A percentile compares a stretch with the other conserved stretches of the same genome.
These are phyloP conservation scores for Siderastrea siderea DNA, from an alignment of 92 coral and sea anemone genomes.

Conservation along the genomic window DNA sequence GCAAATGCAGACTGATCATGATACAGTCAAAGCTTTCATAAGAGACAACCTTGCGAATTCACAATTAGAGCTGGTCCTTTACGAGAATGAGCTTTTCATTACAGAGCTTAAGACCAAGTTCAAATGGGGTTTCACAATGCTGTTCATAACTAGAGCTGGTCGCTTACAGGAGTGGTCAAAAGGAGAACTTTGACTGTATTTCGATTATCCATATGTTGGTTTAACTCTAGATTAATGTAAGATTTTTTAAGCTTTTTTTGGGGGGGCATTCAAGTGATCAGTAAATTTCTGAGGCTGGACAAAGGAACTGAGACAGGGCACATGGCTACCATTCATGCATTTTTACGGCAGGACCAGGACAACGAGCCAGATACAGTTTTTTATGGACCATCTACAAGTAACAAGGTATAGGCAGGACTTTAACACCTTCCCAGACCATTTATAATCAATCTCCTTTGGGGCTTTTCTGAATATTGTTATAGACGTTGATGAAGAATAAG, in stretches of 20 bases:
- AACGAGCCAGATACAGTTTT: conserved; percentile 73
- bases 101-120: too few species aligned
- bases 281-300: conserved; percentile 75
- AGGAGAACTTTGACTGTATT: too few species aligned
- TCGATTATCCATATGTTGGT: too few species aligned
- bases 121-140: too few species aligned
- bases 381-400: conserved; percentile 77
- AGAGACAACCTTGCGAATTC: too few species aligned
- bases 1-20: too few species aligned
- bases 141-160: too few species aligned
- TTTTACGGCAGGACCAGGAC: conserved; percentile 57
- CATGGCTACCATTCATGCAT: conserved; percentile 82
- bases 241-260: neutral
- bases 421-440: neutral
- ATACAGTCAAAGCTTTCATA: too few species aligned
- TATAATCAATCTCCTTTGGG: neutral
- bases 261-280: conserved; percentile 51
- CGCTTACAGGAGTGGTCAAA: too few species aligned
- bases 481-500: conserved; percentile 10
- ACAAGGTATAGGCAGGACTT: conserved; percentile 55
- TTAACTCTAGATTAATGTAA: too few species aligned
- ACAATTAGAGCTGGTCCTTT: too few species aligned
- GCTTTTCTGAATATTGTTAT: conserved; percentile 14
- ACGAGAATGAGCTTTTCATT: too few species aligned
- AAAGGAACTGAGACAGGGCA: conserved; percentile 83